Evolutionary conservation across 2,888 invertebrate species (phyloP).

Genomic region (Pachycephus smyrnensis): DNA sequence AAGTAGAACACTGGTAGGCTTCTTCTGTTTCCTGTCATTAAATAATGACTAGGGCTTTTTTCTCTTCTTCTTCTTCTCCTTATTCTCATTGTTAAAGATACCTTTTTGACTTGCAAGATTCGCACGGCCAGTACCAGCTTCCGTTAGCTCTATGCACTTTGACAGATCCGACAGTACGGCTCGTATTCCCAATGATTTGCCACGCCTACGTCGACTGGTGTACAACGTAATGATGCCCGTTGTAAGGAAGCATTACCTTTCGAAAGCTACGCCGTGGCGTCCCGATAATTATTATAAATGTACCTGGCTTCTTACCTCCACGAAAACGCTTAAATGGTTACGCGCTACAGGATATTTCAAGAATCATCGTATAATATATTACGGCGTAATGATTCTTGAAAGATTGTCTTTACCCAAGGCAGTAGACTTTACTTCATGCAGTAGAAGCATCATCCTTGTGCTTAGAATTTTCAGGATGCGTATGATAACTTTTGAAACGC

Average conservation of each 20-base stretch:
- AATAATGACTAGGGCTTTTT: neutral
- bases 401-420: neutral
- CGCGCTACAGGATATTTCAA: neutral
- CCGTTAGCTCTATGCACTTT: neutral
- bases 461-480: neutral
- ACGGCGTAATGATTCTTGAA: neutral
- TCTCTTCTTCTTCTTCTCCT: no score
- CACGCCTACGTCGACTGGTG: slow-evolving; percentile 1
- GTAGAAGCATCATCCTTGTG: no score
- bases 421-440: neutral
- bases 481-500: neutral
- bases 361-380: neutral
- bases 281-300: slow-evolving; percentile 10
- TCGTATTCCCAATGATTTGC: neutral
- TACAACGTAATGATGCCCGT: neutral
- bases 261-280: neutral
- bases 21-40: neutral
- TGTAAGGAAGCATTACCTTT: slow-evolving; percentile 1
- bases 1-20: neutral
- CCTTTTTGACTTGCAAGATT: neutral
- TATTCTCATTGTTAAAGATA: neutral
- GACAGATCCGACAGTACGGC: neutral
- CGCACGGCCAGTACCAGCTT: neutral
- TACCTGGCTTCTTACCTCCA: neutral
- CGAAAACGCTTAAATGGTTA: neutral